Evolutionary conservation across 2,113 vertebrate species (phyloP).

Genomic region (Sporophila hypoxantha): DNA sequence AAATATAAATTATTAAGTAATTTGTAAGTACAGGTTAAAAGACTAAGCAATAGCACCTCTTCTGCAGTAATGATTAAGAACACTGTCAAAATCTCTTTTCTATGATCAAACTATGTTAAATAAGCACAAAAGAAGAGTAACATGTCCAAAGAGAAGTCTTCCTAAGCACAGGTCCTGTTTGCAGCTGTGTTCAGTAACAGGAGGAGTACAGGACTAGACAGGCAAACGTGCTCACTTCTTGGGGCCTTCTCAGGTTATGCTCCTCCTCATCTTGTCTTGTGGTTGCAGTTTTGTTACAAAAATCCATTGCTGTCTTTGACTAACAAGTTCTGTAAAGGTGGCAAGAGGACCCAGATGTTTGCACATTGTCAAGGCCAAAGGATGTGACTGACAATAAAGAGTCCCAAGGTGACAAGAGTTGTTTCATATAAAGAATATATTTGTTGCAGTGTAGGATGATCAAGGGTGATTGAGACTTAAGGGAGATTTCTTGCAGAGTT

Average conservation of each 20-base stretch:
- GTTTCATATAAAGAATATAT: neutral
- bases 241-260: neutral
- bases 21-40: neutral
- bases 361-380: neutral
- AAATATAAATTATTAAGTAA: neutral
- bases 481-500: neutral
- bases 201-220: neutral
- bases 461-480: neutral
- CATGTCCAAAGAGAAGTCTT: neutral
- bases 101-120: neutral
- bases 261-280: neutral
- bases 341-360: neutral
- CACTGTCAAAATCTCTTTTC: neutral
- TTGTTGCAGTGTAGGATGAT: neutral
- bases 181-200: neutral
- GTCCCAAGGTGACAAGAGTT: neutral
- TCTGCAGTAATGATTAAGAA: neutral
- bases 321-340: neutral
- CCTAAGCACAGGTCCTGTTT: neutral
- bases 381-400: neutral
- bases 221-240: neutral
- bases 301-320: neutral
- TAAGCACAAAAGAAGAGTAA: neutral
- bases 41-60: neutral
- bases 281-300: neutral